Evolutionary conservation across 2,888 invertebrate species (phyloP), one percentile per base, ranked within the genome.

Genomic region (Lypha dubia): DNA sequence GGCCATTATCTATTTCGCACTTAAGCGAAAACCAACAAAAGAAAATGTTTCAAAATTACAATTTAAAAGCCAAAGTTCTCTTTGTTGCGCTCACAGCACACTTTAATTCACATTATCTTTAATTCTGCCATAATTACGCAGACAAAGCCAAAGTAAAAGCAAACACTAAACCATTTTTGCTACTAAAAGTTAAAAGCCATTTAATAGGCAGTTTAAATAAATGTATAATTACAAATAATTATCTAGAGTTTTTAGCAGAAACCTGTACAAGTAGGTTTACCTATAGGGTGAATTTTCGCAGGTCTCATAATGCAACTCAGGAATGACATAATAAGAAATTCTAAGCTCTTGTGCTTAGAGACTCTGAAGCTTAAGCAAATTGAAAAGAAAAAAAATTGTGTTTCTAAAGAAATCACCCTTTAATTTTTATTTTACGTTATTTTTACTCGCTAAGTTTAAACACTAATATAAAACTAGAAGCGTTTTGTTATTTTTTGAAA

Each of bases 191-290:
- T 84, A 76, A 84, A 84, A 84, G 75, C 79, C 68, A 77, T 84
- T 81, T 84, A 81, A 81, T 84, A 81, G 84, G 81, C 81, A 73
- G 68, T 70, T 80, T 84, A 74, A 73, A 70, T 77, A 84, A 70
- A 84, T 53, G 28, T 70, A 70, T 84, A 80, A 84, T 84, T 84
- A 70, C 35, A 70, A 73, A 76, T 80, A 84, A 80, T 84, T 80
- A 41, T n/a, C 53, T 24, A n/a, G 1, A 84, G 76, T 49, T 60
- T 51, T 15, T 22, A 62, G 77, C 20, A 53, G 32, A 46, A 65
- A 67, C 44, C 22, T 41, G 46, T 41, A 58, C 38, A 53, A 49
- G 20, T 15, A 49, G 46, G 9, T 71, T 1, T 6, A 46, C 8
- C 15, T n/a, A 46, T 15, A 32, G 44, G 58, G 68, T 53, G n/a